Evolutionary conservation across 1,140 invertebrate species (phyloP).

Genomic region (Polyergus mexicanus): DNA sequence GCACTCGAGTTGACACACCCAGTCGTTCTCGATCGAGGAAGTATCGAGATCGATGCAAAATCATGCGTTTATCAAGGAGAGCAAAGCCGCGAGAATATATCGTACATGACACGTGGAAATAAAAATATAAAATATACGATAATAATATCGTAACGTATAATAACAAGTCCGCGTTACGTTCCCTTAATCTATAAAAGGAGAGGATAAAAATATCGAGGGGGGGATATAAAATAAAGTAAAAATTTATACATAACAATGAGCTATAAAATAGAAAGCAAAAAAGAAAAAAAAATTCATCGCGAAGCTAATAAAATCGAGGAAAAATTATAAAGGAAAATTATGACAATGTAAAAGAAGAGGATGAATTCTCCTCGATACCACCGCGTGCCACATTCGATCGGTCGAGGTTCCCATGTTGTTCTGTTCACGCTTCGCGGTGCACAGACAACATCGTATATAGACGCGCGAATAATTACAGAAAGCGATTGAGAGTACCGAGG

Average conservation of each 20-base stretch:
- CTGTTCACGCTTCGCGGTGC: conserved; percentile 80
- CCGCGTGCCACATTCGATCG: conserved; percentile 69
- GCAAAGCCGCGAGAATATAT: neutral
- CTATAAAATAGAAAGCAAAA: conserved; percentile 15
- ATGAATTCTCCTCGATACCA: conserved; percentile 5
- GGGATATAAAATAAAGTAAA: neutral
- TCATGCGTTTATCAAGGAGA: conserved; percentile 10
- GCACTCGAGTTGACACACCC: conserved; percentile 50
- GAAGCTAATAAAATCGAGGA: neutral
- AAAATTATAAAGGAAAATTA: conserved; percentile 1
- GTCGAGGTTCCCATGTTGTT: conserved; percentile 76
- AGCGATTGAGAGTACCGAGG: conserved; percentile 38
- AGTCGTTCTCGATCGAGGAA: conserved; percentile 25
- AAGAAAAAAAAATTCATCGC: neutral
- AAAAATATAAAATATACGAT: conserved; percentile 6
- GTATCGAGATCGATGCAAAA: neutral
- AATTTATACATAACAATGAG: neutral
- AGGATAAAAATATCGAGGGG: neutral
- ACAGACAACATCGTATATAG: conserved; percentile 72
- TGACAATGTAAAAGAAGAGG: conserved; percentile 9
- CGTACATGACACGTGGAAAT: neutral
- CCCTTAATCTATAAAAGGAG: neutral
- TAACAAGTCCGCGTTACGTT: neutral
- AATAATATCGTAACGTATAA: conserved; percentile 3
- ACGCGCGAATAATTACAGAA: conserved; percentile 62